A percentile compares a stretch with the other conserved stretches of the same genome.
Conservation (phyloP, 2,888 invertebrate genomes). For the Dasysyrphus tricinctus region DNA sequence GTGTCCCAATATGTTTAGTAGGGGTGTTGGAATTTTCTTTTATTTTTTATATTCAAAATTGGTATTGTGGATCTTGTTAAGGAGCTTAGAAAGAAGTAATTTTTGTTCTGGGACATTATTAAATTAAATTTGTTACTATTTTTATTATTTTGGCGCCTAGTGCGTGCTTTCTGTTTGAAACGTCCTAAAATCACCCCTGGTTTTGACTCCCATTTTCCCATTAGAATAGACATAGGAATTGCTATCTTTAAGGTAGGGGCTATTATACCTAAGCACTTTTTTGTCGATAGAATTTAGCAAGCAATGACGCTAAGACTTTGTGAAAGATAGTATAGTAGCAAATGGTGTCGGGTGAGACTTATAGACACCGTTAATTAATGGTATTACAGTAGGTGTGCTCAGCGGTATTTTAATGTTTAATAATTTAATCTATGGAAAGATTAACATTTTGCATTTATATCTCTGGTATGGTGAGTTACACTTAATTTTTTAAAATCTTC, state of each 20-base stretch:
- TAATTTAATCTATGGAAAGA: background rate
- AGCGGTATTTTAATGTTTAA: background rate
- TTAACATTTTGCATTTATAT: background rate
- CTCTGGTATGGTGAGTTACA: background rate
- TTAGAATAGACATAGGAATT: conserved; percentile 11
- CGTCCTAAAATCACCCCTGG: background rate
- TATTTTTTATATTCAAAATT: no score
- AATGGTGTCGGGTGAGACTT: background rate
- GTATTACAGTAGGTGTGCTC: conserved; percentile 9
- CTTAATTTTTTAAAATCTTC: background rate
- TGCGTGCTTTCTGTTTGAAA: background rate
- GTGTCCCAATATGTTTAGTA: no score
- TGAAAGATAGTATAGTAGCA: background rate
- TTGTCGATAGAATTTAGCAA: conserved; percentile 18
- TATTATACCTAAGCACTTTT: conserved; percentile 7
- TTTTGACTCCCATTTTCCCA: conserved; percentile 32
- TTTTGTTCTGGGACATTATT: no score
- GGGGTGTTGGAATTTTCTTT: no score
- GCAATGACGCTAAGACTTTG: background rate
- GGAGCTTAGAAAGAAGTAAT: no score
- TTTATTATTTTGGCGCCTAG: background rate
- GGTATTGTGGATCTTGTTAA: no score
- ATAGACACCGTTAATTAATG: background rate
- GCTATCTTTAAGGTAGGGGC: conserved; percentile 3
- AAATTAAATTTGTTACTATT: no score